phyloP scores from a whole-genome alignment of 2,113 vertebrate species.

The Guaruba guarouba region DNA sequence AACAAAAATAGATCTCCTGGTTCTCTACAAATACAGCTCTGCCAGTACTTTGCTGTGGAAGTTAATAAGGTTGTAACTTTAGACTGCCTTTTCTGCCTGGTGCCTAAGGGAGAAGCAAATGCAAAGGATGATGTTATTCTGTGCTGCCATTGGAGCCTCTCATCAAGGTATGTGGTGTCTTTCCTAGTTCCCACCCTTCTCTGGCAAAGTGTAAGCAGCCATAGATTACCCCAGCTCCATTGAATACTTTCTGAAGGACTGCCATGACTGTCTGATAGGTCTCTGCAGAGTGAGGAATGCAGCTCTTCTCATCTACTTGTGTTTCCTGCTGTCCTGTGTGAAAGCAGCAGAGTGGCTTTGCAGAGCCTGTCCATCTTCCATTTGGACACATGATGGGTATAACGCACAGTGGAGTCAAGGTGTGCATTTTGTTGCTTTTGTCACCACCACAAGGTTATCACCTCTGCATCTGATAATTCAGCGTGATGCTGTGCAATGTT shows the following conservation, averaged over 20 bases:
- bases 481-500: accelerated
- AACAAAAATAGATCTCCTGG: conserved; percentile 54
- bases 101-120: neutral
- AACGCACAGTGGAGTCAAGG: accelerated
- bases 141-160: neutral
- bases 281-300: neutral
- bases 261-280: neutral
- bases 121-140: neutral
- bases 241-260: neutral
- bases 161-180: neutral
- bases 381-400: accelerated
- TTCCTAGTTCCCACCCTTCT: neutral
- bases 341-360: neutral
- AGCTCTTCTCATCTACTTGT: neutral
- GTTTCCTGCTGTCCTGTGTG: neutral
- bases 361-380: neutral
- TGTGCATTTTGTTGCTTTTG: neutral
- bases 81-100: neutral
- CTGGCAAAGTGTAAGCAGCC: neutral
- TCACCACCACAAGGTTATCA: neutral
- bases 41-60: neutral
- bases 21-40: conserved; percentile 20
- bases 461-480: neutral
- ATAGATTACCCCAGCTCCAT: neutral
- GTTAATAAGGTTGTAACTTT: neutral